Conservation (phyloP, 2,113 vertebrate genomes). For the Brachypodius melanocephalos region DNA sequence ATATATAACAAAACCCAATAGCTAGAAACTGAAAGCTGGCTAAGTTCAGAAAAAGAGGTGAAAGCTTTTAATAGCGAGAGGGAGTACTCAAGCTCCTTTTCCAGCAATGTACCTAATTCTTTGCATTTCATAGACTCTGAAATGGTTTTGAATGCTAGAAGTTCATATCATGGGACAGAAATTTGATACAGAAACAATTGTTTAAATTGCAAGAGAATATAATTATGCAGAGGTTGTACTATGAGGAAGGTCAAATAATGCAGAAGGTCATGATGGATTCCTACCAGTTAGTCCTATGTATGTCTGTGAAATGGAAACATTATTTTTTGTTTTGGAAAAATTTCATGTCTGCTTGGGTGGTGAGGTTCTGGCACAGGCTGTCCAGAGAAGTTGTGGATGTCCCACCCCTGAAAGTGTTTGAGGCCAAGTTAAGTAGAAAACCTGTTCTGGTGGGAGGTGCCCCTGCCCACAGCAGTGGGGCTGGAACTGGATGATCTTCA, state of each 20-base stretch:
- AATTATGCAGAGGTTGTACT: neutral
- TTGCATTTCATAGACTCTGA: neutral
- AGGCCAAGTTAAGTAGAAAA: neutral
- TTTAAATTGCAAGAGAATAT: neutral
- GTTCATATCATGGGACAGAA: neutral
- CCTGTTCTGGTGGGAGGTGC: neutral
- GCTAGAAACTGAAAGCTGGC: neutral
- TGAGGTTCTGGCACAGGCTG: neutral
- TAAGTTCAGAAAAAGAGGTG: neutral
- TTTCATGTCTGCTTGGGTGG: neutral
- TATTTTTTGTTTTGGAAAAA: neutral
- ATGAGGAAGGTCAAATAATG: neutral
- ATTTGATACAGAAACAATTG: neutral
- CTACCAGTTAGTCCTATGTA: neutral
- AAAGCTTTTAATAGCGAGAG: neutral
- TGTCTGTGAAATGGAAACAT: neutral
- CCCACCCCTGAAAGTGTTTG: neutral
- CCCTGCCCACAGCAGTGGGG: neutral
- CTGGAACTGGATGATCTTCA: neutral
- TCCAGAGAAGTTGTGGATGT: neutral
- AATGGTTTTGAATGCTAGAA: neutral
- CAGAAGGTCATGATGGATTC: neutral
- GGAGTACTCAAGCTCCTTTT: neutral
- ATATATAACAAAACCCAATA: neutral
- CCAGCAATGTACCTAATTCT: neutral